Base-by-base conservation (phyloP, 2,113 vertebrate species). In the Silurus asotus region DNA sequence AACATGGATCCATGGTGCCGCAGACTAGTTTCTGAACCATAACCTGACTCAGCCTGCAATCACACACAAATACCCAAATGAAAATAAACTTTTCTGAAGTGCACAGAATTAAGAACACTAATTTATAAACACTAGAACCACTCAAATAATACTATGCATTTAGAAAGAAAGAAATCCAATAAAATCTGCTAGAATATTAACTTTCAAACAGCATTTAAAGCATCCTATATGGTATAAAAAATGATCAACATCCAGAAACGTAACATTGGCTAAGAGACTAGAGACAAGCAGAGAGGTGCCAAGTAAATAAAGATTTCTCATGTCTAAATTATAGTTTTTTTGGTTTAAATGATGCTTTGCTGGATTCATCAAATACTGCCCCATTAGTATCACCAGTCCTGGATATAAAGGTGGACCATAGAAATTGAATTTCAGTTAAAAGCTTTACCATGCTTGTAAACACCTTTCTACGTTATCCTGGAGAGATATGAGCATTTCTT, bases 1-100 rank as follows among this genome's bases (percentile, higher is more conserved):
- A 98, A 95, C 96, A 98, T 97, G 84, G 98, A 99, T 88, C 97
- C 98, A 96, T 99, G 98, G 70, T 98, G 96, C 17, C 97, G 96
- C 86, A 99, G 94, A 90, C 97, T 99, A 58, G 95, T 97, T 91
- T 99, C 98, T 65, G 98, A 99, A 89, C 97, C 97, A 91, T 99
- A 99, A 87, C 98, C 98, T 75, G 98, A 99, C 94, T 99, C 98
- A 0, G 92, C 94, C 95, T 95, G 86, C 49, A 48, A 6, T 65
- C 19, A 45, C 1, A 79, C 53, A 77, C 19, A 84, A 13, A 76
- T 37, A 82, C 25, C 23, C 48, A 56, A 5, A 74, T 51, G 72
- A 5, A 37, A 14, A 62, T 17, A 1, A 58, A 11, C 14, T 11
- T 23, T 58, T 23, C 13, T 80, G 55, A 59, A 79, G 15, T 10